Conservation (phyloP, 2,888 invertebrate genomes). For the Drosophila nigricruria region DNA sequence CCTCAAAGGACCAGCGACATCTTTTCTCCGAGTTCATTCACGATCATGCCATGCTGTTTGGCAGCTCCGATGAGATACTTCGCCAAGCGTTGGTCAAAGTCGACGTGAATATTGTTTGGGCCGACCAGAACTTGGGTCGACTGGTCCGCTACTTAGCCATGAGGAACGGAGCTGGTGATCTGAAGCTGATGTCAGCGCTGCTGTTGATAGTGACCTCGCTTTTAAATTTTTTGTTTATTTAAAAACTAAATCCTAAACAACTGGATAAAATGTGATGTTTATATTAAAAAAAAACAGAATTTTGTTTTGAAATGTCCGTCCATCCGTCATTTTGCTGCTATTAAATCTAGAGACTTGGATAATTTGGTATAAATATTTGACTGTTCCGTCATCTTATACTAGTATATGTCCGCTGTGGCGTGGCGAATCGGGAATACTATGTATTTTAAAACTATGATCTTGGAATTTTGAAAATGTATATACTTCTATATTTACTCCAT, state of each 20-base stretch:
- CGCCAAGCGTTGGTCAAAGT: slow-evolving; percentile 65
- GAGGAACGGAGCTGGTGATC: slow-evolving; percentile 44
- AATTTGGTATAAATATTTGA: neutral
- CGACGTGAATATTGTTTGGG: slow-evolving; percentile 79
- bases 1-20: slow-evolving; percentile 63
- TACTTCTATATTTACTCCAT: neutral
- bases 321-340: neutral
- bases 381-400: no score
- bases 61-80: slow-evolving; percentile 48
- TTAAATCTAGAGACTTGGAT: neutral
- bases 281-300: neutral
- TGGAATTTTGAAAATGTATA: no score
- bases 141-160: slow-evolving; percentile 59
- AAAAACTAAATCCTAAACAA: neutral
- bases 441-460: no score
- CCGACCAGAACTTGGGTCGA: slow-evolving; percentile 54
- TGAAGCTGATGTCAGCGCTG: slow-evolving; percentile 9
- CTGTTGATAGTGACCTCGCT: neutral
- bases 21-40: slow-evolving; percentile 56
- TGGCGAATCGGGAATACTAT: neutral
- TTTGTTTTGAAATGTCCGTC: neutral
- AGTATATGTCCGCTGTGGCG: neutral
- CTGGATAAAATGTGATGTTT: neutral
- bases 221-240: slow-evolving; percentile 5
- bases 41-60: slow-evolving; percentile 58